A percentile compares a stretch with the other conserved stretches of the same genome.
These are phyloP conservation scores for Aleiodes testaceus DNA, from an alignment of 2,888 invertebrate genomes.

Conservation along the genomic window DNA sequence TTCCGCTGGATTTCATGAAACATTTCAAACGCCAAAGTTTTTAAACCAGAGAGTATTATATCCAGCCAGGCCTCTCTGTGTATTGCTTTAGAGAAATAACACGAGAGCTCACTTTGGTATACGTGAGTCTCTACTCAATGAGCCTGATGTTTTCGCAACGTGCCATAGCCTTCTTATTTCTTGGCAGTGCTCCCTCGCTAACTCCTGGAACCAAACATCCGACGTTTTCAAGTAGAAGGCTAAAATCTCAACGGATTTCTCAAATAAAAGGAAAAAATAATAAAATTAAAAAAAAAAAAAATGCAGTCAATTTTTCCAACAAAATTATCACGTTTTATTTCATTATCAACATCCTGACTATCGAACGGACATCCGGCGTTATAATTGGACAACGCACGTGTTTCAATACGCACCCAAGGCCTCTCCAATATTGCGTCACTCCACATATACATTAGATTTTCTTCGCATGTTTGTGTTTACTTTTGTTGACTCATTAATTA, in stretches of 20 bases:
- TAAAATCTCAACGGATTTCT: conserved; percentile 35
- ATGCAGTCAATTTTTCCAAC: neutral
- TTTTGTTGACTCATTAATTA: conserved; percentile 17
- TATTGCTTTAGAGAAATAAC: neutral
- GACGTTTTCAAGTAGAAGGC: conserved; percentile 28
- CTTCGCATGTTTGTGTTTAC: neutral
- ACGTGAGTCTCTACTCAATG: conserved; percentile 43
- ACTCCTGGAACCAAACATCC: conserved; percentile 52
- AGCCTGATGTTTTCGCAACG: conserved; percentile 68
- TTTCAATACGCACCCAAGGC: conserved; percentile 38
- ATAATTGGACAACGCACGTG: conserved; percentile 37
- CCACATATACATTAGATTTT: conserved; percentile 21
- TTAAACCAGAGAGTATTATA: too few relatives aligned
- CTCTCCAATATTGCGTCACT: conserved; percentile 31
- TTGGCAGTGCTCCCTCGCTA: conserved; percentile 66
- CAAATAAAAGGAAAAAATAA: neutral
- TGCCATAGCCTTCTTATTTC: conserved; percentile 64
- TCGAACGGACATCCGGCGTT: conserved; percentile 42
- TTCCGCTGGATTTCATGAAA: too few relatives aligned
- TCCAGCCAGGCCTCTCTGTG: too few relatives aligned
- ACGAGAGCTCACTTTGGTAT: conserved; percentile 19
- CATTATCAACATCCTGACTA: conserved; percentile 37
- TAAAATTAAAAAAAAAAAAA: neutral
- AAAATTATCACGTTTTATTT: neutral
- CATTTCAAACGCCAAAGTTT: too few relatives aligned